Evolutionary conservation across 2,888 invertebrate species (phyloP).

Genomic region (Liodrosophila aerea): DNA sequence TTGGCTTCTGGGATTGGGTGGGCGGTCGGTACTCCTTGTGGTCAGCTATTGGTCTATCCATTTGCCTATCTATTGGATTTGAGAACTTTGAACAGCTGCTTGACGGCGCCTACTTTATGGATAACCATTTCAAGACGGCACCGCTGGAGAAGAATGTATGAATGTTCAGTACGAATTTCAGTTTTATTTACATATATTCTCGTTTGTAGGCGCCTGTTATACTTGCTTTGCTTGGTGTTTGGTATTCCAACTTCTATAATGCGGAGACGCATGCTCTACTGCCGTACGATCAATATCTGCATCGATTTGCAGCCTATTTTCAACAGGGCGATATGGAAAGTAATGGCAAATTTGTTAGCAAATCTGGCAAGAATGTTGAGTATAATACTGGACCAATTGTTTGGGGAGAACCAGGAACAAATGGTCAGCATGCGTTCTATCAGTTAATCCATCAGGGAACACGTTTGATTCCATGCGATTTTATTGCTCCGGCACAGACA

Average conservation of each 20-base stretch:
- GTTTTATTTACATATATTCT: not conserved
- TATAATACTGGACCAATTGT: constrained; percentile 83
- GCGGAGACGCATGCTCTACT: constrained; percentile 97
- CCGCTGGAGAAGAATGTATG: constrained; percentile 94
- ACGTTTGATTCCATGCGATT: constrained; percentile 96
- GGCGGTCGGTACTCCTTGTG: constrained; percentile 98
- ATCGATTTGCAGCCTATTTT: constrained; percentile 99
- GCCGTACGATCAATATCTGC: constrained; percentile 99
- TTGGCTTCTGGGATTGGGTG: constrained; percentile 99
- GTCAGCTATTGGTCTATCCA: constrained; percentile 99
- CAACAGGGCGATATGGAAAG: constrained; percentile 99
- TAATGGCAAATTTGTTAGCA: constrained; percentile 96
- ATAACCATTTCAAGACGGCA: constrained; percentile 93
- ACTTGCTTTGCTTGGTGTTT: constrained; percentile 93
- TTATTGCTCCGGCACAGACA: constrained; percentile 95
- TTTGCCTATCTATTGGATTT: constrained; percentile 95
- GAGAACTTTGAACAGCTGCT: constrained; percentile 96
- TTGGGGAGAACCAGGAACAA: constrained; percentile 98
- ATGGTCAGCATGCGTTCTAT: constrained; percentile 99
- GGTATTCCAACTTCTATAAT: constrained; percentile 97
- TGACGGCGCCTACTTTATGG: constrained; percentile 96
- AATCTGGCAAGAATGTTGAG: constrained; percentile 83
- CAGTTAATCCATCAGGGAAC: constrained; percentile 96
- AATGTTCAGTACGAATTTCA: too few species aligned
- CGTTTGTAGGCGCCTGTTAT: constrained; percentile 92